Conservation (phyloP, 2,888 invertebrate species). For the Globia sparganii region DNA sequence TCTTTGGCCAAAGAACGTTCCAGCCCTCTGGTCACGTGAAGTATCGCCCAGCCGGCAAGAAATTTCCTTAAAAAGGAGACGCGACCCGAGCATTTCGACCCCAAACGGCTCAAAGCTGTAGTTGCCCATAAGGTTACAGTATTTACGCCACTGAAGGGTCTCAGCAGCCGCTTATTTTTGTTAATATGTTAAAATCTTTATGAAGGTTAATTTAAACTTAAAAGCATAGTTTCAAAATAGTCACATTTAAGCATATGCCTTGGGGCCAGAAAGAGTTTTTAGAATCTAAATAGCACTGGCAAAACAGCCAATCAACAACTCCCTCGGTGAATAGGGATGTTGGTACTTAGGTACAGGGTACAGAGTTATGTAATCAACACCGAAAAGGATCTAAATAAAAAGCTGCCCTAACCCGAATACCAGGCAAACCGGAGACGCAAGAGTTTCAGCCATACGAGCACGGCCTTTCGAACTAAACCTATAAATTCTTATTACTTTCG, state of each 20-base stretch:
- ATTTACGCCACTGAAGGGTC: too few species aligned
- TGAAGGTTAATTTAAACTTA: background rate
- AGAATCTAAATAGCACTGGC: background rate
- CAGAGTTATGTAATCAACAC: conserved; percentile 41
- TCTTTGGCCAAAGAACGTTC: too few species aligned
- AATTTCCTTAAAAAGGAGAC: too few species aligned
- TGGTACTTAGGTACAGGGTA: background rate
- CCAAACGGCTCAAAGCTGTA: too few species aligned
- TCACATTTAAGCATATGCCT: background rate
- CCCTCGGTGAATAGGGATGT: conserved; percentile 1
- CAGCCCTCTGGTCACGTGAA: too few species aligned
- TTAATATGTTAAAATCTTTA: background rate
- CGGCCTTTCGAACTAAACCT: conserved; percentile 44
- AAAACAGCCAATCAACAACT: background rate
- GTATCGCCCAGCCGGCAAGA: too few species aligned
- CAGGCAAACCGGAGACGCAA: conserved; percentile 20
- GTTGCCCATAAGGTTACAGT: too few species aligned
- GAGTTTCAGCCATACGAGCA: conserved; percentile 51
- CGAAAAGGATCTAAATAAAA: conserved; percentile 46
- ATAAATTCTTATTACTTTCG: conserved; percentile 59
- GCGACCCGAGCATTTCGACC: too few species aligned
- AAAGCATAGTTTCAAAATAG: background rate
- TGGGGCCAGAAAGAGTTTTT: background rate
- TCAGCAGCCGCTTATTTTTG: background rate
- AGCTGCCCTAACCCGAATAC: conserved; percentile 38